These are phyloP conservation scores for Marcusenius ussheri DNA, from an alignment of 2,113 vertebrate species.

Conservation along the genomic window DNA sequence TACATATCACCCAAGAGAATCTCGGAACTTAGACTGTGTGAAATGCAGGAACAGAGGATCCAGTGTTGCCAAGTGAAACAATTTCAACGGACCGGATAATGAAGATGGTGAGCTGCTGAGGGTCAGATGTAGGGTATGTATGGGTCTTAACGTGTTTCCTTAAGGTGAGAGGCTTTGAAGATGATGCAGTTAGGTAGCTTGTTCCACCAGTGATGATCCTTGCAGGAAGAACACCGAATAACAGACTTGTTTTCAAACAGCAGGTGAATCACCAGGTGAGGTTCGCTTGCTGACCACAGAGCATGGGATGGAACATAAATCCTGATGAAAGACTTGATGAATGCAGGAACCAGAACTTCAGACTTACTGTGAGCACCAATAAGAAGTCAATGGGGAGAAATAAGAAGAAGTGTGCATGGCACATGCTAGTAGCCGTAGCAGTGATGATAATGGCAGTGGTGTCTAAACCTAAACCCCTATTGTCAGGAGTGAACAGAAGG, in stretches of 20 bases:
- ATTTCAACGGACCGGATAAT: background rate
- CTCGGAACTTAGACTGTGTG: background rate
- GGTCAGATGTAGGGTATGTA: background rate
- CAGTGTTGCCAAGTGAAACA: background rate
- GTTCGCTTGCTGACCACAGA: background rate
- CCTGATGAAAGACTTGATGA: background rate
- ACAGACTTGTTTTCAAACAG: background rate
- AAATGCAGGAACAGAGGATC: background rate
- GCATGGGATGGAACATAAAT: background rate
- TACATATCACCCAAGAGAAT: background rate
- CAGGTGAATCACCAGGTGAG: background rate
- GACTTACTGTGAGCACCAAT: background rate
- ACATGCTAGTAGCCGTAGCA: background rate
- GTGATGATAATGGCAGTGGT: background rate
- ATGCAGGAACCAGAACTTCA: background rate
- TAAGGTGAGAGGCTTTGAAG: background rate
- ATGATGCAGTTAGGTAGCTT: background rate
- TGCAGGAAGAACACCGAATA: background rate
- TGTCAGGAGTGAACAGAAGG: background rate
- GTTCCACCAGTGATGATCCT: background rate
- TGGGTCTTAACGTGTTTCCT: background rate
- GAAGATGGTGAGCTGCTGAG: background rate
- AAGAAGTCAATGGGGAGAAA: background rate
- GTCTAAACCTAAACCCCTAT: too few relatives aligned
- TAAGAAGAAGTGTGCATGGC: background rate